These are phyloP conservation scores for Venturia canescens DNA, from an alignment of 1,140 invertebrate species.

Conservation along the genomic window DNA sequence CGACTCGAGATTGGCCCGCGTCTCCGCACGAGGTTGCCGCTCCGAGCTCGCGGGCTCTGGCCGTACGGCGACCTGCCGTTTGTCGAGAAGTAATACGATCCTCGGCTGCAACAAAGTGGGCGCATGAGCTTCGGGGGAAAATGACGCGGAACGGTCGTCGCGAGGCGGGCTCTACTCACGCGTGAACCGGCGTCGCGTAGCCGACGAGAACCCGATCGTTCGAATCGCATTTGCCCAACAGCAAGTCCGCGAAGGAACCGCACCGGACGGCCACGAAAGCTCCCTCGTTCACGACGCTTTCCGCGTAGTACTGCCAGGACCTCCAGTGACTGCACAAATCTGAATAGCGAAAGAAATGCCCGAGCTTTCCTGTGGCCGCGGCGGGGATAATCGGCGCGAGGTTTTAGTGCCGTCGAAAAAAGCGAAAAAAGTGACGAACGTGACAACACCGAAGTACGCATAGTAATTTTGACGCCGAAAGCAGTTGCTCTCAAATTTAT, in stretches of 20 bases:
- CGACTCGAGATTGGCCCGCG: too few species aligned
- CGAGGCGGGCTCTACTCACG: slow-evolving; percentile 56
- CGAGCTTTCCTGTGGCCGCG: neutral
- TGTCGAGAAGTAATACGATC: slow-evolving; percentile 52
- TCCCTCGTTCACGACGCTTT: slow-evolving; percentile 73
- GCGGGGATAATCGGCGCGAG: too few species aligned
- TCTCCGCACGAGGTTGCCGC: too few species aligned
- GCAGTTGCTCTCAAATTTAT: too few species aligned
- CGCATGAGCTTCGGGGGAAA: too few species aligned
- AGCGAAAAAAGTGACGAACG: too few species aligned
- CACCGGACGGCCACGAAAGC: slow-evolving; percentile 74
- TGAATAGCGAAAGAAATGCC: slow-evolving; percentile 58
- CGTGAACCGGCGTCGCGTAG: slow-evolving; percentile 49
- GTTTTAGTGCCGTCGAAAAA: too few species aligned
- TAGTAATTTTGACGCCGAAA: too few species aligned
- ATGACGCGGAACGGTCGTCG: too few species aligned
- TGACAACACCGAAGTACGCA: too few species aligned
- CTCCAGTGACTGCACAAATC: slow-evolving; percentile 82
- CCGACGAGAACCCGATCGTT: slow-evolving; percentile 53
- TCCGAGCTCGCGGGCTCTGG: neutral
- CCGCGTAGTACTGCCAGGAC: slow-evolving; percentile 80
- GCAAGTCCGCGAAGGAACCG: slow-evolving; percentile 33
- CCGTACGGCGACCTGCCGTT: slow-evolving; percentile 48
- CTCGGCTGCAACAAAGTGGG: slow-evolving; percentile 48
- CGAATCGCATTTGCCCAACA: slow-evolving; percentile 33